Evolutionary conservation across 2,797 vertebrate genomes (phyloP), one percentile per base, ranked within the genome.

Genomic region (Sebastes hubbsi): DNA sequence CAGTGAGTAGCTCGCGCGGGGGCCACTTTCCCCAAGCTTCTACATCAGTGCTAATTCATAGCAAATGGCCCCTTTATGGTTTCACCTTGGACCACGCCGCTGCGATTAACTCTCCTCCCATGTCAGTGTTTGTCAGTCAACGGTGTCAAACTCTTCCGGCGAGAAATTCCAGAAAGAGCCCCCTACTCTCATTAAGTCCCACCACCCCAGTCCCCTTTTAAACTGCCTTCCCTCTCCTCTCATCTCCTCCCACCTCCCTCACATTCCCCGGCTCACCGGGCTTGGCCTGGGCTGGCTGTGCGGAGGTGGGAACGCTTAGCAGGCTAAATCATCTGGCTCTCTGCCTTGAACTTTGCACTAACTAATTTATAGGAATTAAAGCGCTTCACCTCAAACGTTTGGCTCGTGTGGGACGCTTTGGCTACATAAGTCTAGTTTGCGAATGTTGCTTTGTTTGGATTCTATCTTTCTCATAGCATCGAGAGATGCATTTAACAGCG

Each of bases 291-390:
- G 74, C 75, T 68, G 80, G 76, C 74, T 80, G 66, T 92, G 92
- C 65, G 86, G 92, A 94, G 93, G 92, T 87, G 90, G 46, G 88
- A 91, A 81, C 74, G 72, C 89, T 94, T 92, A 92, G 88, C 78
- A 73, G 91, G 90, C 90, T 91, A 93, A 94, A 90, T 93, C 83
- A 82, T 91, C 91, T 95, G 95, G 93, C 93, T 67, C 88, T 84
- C 77, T 90, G 91, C 93, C 92, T 89, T 89, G 87, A 94, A 94
- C 94, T 93, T 91, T 93, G 91, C 87, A 90, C 92, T 89, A 88
- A 94, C 89, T 94, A 94, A 96, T 95, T 95, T 90, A 95, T 92
- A 87, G 90, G 91, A 94, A 94, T 93, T 92, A 93, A 94, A 93
- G 89, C 66, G 70, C 76, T 88, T 92, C 89, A 93, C 91, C 91